These are phyloP conservation scores for Rhombomys opimus DNA, from an alignment of 2,113 vertebrate genomes.

Conservation along the genomic window DNA sequence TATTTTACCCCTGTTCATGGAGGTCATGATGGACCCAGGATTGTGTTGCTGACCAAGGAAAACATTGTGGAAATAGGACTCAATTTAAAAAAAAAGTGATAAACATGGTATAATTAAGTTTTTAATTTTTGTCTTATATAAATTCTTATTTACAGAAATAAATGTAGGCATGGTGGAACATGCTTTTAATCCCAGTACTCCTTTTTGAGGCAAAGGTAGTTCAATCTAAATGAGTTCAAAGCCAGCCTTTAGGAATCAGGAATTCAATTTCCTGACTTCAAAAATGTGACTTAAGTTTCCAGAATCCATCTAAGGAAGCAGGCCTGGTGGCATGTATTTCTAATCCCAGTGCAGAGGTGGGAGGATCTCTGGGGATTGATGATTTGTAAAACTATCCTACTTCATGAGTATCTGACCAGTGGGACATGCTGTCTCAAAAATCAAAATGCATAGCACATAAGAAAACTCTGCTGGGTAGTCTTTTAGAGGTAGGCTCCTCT, in stretches of 20 bases:
- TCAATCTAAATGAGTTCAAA: neutral
- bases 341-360: neutral
- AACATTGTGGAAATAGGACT: neutral
- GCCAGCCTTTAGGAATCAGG: neutral
- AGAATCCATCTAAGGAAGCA: neutral
- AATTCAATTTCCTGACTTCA: no score
- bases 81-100: neutral
- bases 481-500: no score
- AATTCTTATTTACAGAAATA: no score
- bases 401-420: neutral
- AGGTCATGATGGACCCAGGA: neutral
- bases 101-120: neutral
- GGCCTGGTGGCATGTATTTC: neutral
- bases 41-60: neutral
- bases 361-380: neutral
- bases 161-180: no score
- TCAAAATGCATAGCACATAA: neutral
- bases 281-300: neutral
- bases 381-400: neutral
- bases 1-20: neutral
- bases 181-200: no score
- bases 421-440: neutral
- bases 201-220: no score
- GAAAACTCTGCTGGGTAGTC: no score
- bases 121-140: neutral